phyloP scores from a whole-genome alignment of 2,888 invertebrate species.

The Hedya salicella region DNA sequence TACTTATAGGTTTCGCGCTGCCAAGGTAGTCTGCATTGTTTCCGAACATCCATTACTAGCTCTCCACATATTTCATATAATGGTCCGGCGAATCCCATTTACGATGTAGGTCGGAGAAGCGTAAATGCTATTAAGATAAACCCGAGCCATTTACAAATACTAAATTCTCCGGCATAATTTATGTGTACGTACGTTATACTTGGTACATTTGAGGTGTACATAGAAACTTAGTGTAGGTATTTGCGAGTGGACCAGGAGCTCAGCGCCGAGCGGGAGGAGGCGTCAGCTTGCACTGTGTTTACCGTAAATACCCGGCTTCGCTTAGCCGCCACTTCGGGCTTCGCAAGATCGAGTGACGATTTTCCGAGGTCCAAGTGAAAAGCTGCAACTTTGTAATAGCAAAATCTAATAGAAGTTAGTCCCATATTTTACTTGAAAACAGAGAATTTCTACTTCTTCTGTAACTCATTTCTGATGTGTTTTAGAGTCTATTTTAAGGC shows the following conservation, averaged over 20 bases:
- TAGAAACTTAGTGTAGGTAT: neutral
- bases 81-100: slow-evolving; percentile 11
- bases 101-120: slow-evolving; percentile 11
- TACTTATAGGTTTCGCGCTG: neutral
- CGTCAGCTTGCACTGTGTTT: slow-evolving; percentile 29
- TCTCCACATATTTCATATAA: slow-evolving; percentile 17
- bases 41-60: neutral
- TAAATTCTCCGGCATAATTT: slow-evolving; percentile 25
- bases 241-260: neutral
- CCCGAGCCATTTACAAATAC: slow-evolving; percentile 17
- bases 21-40: neutral
- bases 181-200: slow-evolving; percentile 3
- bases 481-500: too few relatives aligned
- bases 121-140: slow-evolving; percentile 32
- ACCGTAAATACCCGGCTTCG: slow-evolving; percentile 23
- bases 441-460: too few relatives aligned
- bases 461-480: too few relatives aligned
- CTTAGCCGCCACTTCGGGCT: slow-evolving; percentile 28
- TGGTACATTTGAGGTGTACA: neutral
- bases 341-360: slow-evolving; percentile 19
- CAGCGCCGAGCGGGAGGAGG: slow-evolving; percentile 1
- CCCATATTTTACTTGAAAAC: too few relatives aligned
- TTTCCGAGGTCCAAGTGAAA: slow-evolving; percentile 17
- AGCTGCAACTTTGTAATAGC: too few relatives aligned
- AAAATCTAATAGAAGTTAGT: too few relatives aligned